Evolutionary conservation across 2,113 vertebrate species (phyloP).

Genomic region (Pseudopodoces humilis): DNA sequence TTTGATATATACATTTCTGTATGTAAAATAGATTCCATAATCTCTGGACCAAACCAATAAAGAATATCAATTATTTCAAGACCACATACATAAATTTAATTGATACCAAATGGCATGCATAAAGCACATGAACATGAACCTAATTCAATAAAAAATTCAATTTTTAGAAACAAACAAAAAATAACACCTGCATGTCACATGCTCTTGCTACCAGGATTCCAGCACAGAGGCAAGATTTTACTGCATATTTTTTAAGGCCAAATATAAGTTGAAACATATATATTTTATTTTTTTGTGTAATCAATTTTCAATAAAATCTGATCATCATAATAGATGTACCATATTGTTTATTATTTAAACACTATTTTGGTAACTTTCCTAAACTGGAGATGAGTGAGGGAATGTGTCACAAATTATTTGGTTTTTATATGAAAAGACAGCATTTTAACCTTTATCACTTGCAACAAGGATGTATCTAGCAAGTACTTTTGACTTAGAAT

Average conservation of each 20-base stretch:
- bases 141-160: background rate
- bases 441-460: background rate
- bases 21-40: background rate
- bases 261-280: background rate
- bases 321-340: background rate
- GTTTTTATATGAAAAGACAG: background rate
- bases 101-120: background rate
- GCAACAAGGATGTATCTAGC: background rate
- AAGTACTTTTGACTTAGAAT: background rate
- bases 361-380: background rate
- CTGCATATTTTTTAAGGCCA: background rate
- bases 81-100: background rate
- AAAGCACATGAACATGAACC: background rate
- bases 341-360: background rate
- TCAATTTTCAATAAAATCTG: background rate
- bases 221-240: background rate
- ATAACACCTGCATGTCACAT: background rate
- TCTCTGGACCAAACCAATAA: background rate
- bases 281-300: background rate
- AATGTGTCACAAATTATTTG: background rate
- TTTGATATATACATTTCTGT: background rate
- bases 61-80: background rate
- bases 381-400: background rate
- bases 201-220: background rate
- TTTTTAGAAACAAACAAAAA: background rate